Evolutionary conservation across 2,113 vertebrate genomes (phyloP).

Genomic region (Falco punctatus): DNA sequence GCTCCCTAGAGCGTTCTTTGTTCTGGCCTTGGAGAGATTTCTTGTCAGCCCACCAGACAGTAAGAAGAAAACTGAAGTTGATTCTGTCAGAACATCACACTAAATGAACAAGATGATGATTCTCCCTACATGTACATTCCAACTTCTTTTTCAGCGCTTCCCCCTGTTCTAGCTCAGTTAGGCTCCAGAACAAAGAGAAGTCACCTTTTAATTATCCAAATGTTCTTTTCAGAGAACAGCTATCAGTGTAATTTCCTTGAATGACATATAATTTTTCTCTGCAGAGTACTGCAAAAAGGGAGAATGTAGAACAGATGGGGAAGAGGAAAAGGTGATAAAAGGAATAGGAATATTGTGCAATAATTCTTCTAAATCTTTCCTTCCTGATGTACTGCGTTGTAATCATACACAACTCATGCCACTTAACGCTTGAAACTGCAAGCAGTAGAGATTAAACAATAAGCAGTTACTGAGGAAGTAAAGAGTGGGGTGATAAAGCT

Average conservation of each 20-base stretch:
- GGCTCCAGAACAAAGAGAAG: neutral
- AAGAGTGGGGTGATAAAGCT: conserved; percentile 18
- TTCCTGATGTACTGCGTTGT: neutral
- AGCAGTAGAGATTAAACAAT: conserved; percentile 41
- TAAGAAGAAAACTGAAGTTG: conserved; percentile 45
- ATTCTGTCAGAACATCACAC: conserved; percentile 51
- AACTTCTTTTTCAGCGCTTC: neutral
- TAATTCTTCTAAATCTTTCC: conserved; percentile 29
- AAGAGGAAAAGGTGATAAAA: conserved; percentile 51
- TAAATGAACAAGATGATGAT: conserved; percentile 25
- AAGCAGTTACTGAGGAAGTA: neutral
- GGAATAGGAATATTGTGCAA: conserved; percentile 18
- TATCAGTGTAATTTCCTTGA: neutral
- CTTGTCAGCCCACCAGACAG: conserved; percentile 54
- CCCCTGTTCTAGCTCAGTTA: neutral
- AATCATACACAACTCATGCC: neutral
- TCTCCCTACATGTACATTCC: neutral
- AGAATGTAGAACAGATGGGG: neutral
- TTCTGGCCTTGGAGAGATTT: conserved; percentile 64
- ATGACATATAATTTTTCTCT: neutral
- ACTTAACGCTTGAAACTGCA: conserved; percentile 26
- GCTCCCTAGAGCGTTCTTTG: conserved; percentile 66
- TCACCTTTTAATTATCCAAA: neutral
- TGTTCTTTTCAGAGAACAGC: neutral
- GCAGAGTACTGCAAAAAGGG: neutral